Evolutionary conservation across 2,113 vertebrate genomes (phyloP).

Genomic region (Poeciliopsis turrubarensis): DNA sequence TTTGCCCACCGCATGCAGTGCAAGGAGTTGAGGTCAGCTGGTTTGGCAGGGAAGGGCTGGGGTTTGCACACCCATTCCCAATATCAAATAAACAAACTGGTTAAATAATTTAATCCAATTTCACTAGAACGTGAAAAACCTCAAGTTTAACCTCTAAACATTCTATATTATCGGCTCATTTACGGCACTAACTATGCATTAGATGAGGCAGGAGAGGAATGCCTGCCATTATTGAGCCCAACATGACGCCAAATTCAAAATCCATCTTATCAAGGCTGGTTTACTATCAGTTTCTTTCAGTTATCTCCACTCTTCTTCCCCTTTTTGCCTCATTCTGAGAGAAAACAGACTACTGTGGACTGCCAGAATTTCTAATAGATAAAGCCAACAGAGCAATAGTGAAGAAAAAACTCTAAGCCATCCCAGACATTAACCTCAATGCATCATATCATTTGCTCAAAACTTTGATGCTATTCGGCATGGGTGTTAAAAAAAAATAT

Average conservation of each 20-base stretch:
- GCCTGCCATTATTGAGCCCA: conserved; percentile 29
- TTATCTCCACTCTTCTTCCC: conserved; percentile 60
- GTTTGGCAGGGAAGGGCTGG: background rate
- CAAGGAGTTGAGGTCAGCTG: no score
- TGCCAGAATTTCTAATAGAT: conserved; percentile 58
- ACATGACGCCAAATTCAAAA: conserved; percentile 26
- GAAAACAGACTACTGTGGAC: conserved; percentile 67
- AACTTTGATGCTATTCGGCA: background rate
- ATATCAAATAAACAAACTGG: background rate
- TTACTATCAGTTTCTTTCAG: conserved; percentile 54
- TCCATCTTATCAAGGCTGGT: conserved; percentile 58
- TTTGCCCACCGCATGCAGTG: no score
- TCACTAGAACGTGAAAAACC: background rate
- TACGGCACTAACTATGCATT: conserved; percentile 35
- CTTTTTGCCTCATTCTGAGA: conserved; percentile 57
- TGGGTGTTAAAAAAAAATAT: background rate
- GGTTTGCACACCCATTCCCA: no score
- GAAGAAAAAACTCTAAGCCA: conserved; percentile 3
- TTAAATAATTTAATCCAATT: background rate
- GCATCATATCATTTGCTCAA: background rate
- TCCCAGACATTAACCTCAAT: background rate
- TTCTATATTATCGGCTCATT: conserved; percentile 38
- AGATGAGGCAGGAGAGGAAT: conserved; percentile 44
- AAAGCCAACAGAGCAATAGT: conserved; percentile 11
- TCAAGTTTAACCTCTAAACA: conserved; percentile 11